Evolutionary conservation across 2,797 vertebrate species (phyloP).

Genomic region (Sebastes kiyomatsui): DNA sequence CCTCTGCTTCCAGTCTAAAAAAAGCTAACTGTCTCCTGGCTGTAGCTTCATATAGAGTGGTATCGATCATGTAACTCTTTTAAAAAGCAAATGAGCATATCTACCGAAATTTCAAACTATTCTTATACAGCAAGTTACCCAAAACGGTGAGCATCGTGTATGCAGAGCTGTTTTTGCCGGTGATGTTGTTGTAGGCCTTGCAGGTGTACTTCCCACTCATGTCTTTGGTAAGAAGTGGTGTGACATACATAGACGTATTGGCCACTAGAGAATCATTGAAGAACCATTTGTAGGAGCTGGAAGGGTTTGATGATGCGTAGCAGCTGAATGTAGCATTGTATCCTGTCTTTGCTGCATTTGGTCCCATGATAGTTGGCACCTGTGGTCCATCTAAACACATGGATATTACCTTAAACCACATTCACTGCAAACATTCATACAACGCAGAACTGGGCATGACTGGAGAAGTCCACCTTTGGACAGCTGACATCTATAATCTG

Average conservation of each 20-base stretch:
- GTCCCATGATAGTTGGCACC: constrained; percentile 29
- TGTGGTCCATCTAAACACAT: constrained; percentile 62
- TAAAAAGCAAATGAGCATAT: no score
- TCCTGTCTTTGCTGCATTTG: constrained; percentile 10
- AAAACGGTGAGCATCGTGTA: constrained; percentile 38
- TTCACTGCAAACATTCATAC: neutral
- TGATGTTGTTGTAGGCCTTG: constrained; percentile 50
- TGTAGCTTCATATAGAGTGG: no score
- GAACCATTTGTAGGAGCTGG: constrained; percentile 56
- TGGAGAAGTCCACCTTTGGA: neutral
- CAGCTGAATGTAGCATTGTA: constrained; percentile 44
- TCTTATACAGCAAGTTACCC: constrained; percentile 14
- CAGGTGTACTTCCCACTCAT: constrained; percentile 46
- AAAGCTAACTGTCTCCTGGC: no score
- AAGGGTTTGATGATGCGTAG: constrained; percentile 53
- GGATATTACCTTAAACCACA: neutral
- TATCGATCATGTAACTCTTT: no score
- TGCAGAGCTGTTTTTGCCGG: constrained; percentile 28
- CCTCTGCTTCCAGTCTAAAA: no score
- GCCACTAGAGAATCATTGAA: constrained; percentile 33
- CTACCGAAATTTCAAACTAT: no score
- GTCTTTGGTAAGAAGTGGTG: constrained; percentile 1
- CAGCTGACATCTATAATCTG: neutral
- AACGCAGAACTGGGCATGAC: neutral
- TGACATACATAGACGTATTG: constrained; percentile 32